These are phyloP conservation scores for Lochmaea crataegi DNA, from an alignment of 2,888 invertebrate species.

Conservation along the genomic window DNA sequence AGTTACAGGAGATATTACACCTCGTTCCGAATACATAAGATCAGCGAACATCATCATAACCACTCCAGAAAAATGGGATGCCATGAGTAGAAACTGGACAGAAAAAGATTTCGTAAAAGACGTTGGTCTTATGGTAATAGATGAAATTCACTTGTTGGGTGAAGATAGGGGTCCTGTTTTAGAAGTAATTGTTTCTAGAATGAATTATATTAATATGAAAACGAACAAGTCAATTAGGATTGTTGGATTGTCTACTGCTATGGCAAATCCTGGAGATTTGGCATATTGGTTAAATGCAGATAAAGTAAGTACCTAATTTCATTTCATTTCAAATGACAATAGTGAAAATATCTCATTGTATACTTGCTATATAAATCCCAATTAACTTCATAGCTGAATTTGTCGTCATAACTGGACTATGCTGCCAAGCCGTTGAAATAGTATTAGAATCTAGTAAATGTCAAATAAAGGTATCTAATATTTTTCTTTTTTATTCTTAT, in stretches of 20 bases:
- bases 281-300: conserved; percentile 96
- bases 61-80: conserved; percentile 99
- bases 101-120: conserved; percentile 93
- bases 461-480: too few relatives aligned
- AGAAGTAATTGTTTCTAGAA: conserved; percentile 97
- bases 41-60: conserved; percentile 94
- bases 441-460: too few relatives aligned
- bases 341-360: too few relatives aligned
- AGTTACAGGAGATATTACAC: conserved; percentile 93
- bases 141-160: conserved; percentile 97
- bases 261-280: conserved; percentile 96
- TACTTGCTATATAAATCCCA: too few relatives aligned
- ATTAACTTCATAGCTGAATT: too few relatives aligned
- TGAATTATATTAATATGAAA: conserved; percentile 94
- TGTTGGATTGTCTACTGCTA: conserved; percentile 95
- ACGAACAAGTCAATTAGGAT: conserved; percentile 86
- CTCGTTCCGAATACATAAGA: conserved; percentile 86
- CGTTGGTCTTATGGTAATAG: conserved; percentile 93
- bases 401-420: too few relatives aligned
- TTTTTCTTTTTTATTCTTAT: too few relatives aligned
- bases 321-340: too few relatives aligned
- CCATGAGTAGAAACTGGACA: conserved; percentile 98
- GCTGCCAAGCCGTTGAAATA: too few relatives aligned
- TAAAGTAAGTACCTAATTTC: conserved; percentile 55
- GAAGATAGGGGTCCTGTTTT: conserved; percentile 90